These are phyloP conservation scores for Otis tarda DNA, from an alignment of 2,113 vertebrate genomes.

Conservation along the genomic window DNA sequence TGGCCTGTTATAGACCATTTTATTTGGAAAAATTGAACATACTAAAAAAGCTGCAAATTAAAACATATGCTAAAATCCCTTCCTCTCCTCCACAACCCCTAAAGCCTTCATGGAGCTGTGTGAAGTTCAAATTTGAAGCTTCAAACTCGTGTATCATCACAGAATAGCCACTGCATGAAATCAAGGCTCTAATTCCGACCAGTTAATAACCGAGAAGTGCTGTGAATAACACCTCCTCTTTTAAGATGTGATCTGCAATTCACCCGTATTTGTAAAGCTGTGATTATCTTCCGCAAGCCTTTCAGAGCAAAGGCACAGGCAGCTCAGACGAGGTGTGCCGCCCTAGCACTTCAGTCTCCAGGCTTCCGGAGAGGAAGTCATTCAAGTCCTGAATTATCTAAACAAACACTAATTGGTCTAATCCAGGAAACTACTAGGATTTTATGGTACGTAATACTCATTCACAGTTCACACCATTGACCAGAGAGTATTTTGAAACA, in stretches of 20 bases:
- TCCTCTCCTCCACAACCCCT: neutral
- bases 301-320: conserved; percentile 11
- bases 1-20: neutral
- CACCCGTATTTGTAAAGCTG: neutral
- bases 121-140: neutral
- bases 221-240: neutral
- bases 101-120: neutral
- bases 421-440: conserved; percentile 76
- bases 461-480: conserved; percentile 20
- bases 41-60: neutral
- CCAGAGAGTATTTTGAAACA: conserved; percentile 19
- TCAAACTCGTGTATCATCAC: neutral
- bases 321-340: conserved; percentile 46
- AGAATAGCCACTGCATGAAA: neutral
- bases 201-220: neutral
- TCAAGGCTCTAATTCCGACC: neutral
- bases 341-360: conserved; percentile 56
- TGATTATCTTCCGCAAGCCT: neutral
- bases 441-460: conserved; percentile 41
- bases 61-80: neutral
- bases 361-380: conserved; percentile 80
- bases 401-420: conserved; percentile 71
- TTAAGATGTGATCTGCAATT: neutral
- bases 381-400: conserved; percentile 75
- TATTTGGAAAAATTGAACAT: neutral